These are phyloP conservation scores for Tenebrio molitor DNA, from an alignment of 1,140 invertebrate species.

Conservation along the genomic window DNA sequence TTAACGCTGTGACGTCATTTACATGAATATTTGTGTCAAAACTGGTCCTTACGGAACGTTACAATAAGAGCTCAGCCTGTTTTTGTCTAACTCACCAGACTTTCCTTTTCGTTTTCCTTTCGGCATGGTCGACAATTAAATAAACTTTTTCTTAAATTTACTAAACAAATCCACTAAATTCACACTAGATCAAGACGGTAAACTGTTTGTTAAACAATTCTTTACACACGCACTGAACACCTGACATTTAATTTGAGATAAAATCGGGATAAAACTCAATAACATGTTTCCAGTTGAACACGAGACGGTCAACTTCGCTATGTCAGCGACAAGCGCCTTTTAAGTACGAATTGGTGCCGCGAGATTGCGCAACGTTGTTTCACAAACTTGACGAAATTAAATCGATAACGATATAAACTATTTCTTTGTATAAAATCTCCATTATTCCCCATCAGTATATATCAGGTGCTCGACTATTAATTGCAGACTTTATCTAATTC, in stretches of 20 bases:
- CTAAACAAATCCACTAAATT: constrained; percentile 63
- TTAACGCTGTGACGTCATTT: constrained; percentile 21
- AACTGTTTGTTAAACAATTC: constrained; percentile 63
- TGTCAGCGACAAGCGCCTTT: constrained; percentile 24
- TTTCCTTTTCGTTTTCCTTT: constrained; percentile 66
- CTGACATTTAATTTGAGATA: constrained; percentile 65
- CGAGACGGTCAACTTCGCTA: constrained; percentile 42
- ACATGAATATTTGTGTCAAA: neutral
- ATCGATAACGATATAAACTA: constrained; percentile 22
- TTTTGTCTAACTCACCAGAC: constrained; percentile 61
- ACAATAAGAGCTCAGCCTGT: neutral
- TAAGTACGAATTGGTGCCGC: constrained; percentile 1
- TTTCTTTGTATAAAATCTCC: no score
- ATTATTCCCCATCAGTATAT: no score
- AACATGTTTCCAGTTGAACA: constrained; percentile 64
- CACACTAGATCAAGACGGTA: constrained; percentile 66
- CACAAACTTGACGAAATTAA: neutral
- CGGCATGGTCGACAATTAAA: constrained; percentile 63
- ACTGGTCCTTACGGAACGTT: constrained; percentile 14
- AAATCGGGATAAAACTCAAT: constrained; percentile 64
- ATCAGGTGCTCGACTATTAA: no score
- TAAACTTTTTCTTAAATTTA: constrained; percentile 64
- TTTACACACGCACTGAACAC: constrained; percentile 61
- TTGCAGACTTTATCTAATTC: no score
- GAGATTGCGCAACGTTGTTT: constrained; percentile 13